phyloP scores from a whole-genome alignment of 2,797 vertebrate species.

The Perodicticus potto region DNA sequence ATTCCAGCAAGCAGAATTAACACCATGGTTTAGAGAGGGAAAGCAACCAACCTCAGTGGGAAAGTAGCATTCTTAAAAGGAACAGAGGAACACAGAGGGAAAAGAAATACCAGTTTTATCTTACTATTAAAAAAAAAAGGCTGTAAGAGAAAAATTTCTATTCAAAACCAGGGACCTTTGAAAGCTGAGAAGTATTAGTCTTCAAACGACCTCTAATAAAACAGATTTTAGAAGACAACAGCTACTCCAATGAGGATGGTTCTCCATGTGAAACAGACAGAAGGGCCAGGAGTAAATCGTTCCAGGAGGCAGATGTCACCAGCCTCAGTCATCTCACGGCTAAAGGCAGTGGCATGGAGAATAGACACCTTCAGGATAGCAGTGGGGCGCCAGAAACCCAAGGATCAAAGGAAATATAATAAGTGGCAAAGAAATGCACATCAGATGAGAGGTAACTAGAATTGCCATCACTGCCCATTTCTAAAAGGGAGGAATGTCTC shows the following conservation, averaged over 20 bases:
- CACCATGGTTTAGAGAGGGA: background rate
- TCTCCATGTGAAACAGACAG: background rate
- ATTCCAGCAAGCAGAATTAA: background rate
- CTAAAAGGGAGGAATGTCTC: background rate
- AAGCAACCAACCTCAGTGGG: background rate
- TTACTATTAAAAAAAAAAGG: background rate
- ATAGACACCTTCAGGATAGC: background rate
- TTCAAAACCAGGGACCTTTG: background rate
- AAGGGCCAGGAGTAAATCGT: background rate
- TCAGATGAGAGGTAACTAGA: background rate
- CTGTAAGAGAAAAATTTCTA: background rate
- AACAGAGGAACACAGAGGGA: background rate
- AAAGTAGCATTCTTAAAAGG: background rate
- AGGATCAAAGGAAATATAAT: background rate
- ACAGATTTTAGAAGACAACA: slow-evolving; percentile 22
- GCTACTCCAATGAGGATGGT: background rate
- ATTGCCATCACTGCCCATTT: background rate
- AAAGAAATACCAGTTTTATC: slow-evolving; percentile 23
- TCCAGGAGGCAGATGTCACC: background rate
- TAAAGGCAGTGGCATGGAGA: background rate
- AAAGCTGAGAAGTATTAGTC: background rate
- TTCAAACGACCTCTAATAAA: background rate
- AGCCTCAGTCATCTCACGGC: background rate
- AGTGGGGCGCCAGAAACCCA: background rate
- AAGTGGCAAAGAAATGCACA: background rate